Base-by-base conservation (phyloP, 2,797 vertebrate species). In the Chrysocyon brachyurus region DNA sequence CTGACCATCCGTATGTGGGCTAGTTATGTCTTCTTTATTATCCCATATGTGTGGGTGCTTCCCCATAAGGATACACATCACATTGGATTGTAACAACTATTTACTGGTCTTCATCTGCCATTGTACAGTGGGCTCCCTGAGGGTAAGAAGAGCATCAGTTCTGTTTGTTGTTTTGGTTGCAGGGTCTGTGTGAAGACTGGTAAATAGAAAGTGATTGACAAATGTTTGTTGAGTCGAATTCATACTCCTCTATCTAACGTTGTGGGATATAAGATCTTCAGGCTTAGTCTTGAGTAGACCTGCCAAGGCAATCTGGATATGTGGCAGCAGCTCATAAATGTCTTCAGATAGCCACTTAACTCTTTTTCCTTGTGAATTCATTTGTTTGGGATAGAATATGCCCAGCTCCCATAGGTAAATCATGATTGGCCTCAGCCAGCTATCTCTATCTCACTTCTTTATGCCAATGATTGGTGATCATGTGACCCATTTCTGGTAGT, bases 191-290 rank as follows among this genome's bases (percentile, higher is more conserved):
- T 93, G 70, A 54, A 79, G 54, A 52, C 56, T 52, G 15, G 54
- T 40, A 81, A 40, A 79, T 5, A 64, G 61, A 96, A 90, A 79
- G 78, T 66, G 70, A 59, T 87, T 93, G 46, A 56, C 46, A 87
- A 49, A 59, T 64, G 12, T 75, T 87, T 87, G 46, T 79, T 83
- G 24, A 79, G 14, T 56, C 79, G 59, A 94, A 78, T 78, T 92
- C 21, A 24, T 90, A 40, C 46, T 59, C 28, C 59, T 63, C 1
- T 70, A 49, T 78, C 12, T 75, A 36, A 21, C 19, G 17, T 17
- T 75, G 17, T 95, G 57, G 56, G 57, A 26, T 16, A 31, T 12
- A 70, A 84, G 40, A 57, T 40, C 26, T 61, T 16, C 19, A 12
- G 52, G 31, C 24, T 82, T 77, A 49, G 56, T 79, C 14, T 70